Evolutionary conservation across 2,113 vertebrate species (phyloP), one percentile per base, ranked within the genome.

Genomic region (Trochalopteron elliotii): DNA sequence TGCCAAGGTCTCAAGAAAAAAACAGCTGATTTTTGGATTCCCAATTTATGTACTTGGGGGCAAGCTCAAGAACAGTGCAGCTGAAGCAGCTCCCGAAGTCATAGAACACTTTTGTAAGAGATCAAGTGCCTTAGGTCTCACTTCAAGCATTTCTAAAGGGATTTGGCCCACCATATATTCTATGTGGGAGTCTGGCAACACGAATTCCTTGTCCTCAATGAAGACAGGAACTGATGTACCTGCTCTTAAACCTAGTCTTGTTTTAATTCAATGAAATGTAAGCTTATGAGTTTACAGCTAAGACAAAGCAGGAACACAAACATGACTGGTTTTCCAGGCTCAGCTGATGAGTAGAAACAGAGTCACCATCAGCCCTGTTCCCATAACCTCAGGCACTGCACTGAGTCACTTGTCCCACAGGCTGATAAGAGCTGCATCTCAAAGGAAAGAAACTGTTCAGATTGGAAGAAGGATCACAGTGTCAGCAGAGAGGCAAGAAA

Each of bases 371-470:
- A 92, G 42, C 21, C 15, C 45, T 77, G 27, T 80, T 88, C 85
- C 52, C 37, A 57, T 64, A 93, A 76, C 95, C 90, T 87, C 84
- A 71, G 49, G 93, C 77, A 82, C n/a, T 39, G 37, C 65, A 71
- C 57, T 90, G 87, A 94, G 31, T 94, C 93, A 87, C 65, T 91
- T 52, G n/a, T 80, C 65, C 59, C 87, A 67, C 50, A 65, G 59
- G 10, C 33, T 52, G 93, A 27, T 79, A 90, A 77, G 59, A 83
- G 24, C 39, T 71, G 30, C 61, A 81, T 33, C 57, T 87, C 50
- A 80, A 87, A 77, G 55, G 50, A 88, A 93, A 80, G 74, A 76
- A 87, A 56, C 63, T 75, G 24, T 65, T 82, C 84, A 91, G 7
- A 89, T 57, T 72, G 63, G 55, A 96, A 79, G 75, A 87, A 88